Evolutionary conservation across 2,797 vertebrate genomes (phyloP).

Genomic region (Periparus ater): DNA sequence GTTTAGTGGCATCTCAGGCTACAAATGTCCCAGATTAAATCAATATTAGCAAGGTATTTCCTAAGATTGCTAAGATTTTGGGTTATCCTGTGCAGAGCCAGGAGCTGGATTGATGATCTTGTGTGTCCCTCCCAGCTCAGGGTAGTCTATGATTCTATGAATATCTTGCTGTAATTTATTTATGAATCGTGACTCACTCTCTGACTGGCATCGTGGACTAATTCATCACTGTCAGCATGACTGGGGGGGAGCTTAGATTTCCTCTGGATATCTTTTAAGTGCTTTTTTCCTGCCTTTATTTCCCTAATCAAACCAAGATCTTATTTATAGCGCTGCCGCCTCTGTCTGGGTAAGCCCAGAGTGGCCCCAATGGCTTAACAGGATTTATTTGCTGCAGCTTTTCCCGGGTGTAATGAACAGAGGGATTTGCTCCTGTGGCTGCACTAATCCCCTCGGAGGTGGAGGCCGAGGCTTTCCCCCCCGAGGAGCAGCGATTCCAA

Average conservation of each 20-base stretch:
- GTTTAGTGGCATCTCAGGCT: neutral
- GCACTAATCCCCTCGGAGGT: neutral
- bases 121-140: neutral
- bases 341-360: constrained; percentile 43
- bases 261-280: neutral
- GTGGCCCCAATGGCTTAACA: constrained; percentile 53
- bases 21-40: neutral
- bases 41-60: neutral
- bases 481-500: neutral
- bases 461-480: constrained; percentile 3
- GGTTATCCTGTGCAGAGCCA: neutral
- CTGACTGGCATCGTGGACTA: neutral
- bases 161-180: neutral
- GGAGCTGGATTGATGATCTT: neutral
- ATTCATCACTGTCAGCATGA: neutral
- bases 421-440: constrained; percentile 7
- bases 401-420: neutral
- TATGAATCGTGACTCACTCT: neutral
- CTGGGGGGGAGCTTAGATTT: neutral
- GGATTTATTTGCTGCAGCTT: constrained; percentile 29
- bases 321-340: constrained; percentile 55
- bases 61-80: neutral
- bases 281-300: constrained; percentile 29
- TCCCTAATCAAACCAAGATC: neutral
- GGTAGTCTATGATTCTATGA: neutral